Evolutionary conservation across 2,113 vertebrate species (phyloP), one percentile per base, ranked within the genome.

Genomic region (Gnathonemus longibarbis): DNA sequence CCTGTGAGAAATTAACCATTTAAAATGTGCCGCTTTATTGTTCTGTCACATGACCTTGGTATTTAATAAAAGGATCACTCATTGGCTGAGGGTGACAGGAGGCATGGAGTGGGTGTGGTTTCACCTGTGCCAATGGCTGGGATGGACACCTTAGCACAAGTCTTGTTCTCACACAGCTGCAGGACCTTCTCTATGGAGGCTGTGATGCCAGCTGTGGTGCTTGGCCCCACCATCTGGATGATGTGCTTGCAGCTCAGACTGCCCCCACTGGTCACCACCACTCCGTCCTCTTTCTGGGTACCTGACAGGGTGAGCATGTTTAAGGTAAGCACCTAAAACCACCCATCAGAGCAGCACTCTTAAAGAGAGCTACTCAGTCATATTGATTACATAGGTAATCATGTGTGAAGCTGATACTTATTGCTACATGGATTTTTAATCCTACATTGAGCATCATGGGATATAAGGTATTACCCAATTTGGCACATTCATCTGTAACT

Each of bases 71-170:
- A 31, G 31, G 7, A 53, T 21, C 31, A 88, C 31, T 70, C 11
- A 42, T 58, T 74, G 62, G 52, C 15, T 27, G 45, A 88, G 46
- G 9, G 15, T 19, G 45, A 4, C n/a, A 27, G 11, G 27, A 66
- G 62, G 10, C 13, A 1, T 42, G 74, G 35, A 17, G 31, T 35
- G 52, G n/a, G 21, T 39, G 49, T 35, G 62, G 52, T 39, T 35
- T 86, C 74, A 94, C 94, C 94, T 87, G 94, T 95, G 24, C 94
- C 94, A 27, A 94, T 92, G 10, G 92, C 91, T 74, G 94, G 94
- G 62, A 95, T 88, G 17, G 94, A 91, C 53, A 94, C 53, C 6
- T 90, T 91, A 19, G 89, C 88, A 19, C 91, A 88, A 5, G 15
- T 46, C 9, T 90, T 88, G 10, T 19, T 88, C 56, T 94, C 92